Percentiles rank a stretch among this genome's conserved stretches.
These are phyloP conservation scores for Actinia tenebrosa DNA, from an alignment of 64 coral and sea anemone genomes.

Conservation along the genomic window DNA sequence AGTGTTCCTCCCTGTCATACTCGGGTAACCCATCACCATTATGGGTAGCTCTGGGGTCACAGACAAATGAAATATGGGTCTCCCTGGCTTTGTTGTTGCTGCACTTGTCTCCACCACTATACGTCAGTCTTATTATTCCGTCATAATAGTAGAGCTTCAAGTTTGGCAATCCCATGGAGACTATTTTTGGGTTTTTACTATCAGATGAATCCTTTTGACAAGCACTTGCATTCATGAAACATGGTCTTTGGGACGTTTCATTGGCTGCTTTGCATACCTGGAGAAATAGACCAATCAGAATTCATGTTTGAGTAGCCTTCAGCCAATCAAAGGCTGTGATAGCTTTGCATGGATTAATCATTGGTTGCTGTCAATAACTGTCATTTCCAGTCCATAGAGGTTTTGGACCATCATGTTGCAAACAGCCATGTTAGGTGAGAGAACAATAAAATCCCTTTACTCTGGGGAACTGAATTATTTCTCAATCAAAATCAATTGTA, in stretches of 20 bases:
- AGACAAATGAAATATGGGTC: constrained; percentile 72
- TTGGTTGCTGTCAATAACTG: no score
- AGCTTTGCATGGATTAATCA: no score
- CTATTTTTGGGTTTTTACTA: background rate
- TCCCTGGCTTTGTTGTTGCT: background rate
- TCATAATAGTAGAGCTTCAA: constrained; percentile 64
- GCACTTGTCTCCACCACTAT: constrained; percentile 42
- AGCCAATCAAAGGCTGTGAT: no score
- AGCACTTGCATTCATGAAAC: constrained; percentile 18
- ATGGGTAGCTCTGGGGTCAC: constrained; percentile 18
- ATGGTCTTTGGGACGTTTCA: background rate
- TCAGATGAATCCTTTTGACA: constrained; percentile 28
- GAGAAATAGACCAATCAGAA: background rate
- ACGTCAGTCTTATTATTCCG: constrained; percentile 77
- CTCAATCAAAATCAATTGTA: no score
- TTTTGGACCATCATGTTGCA: no score
- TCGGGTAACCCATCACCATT: constrained; percentile 30
- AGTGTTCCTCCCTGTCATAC: constrained; percentile 55
- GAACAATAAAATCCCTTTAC: no score
- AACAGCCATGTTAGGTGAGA: no score
- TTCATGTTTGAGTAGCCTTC: background rate
- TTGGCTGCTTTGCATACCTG: background rate
- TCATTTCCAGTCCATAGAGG: no score
- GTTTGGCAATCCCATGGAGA: constrained; percentile 28
- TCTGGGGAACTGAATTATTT: no score